Conservation (phyloP, 2,113 vertebrate species). For the Calonectris borealis region DNA sequence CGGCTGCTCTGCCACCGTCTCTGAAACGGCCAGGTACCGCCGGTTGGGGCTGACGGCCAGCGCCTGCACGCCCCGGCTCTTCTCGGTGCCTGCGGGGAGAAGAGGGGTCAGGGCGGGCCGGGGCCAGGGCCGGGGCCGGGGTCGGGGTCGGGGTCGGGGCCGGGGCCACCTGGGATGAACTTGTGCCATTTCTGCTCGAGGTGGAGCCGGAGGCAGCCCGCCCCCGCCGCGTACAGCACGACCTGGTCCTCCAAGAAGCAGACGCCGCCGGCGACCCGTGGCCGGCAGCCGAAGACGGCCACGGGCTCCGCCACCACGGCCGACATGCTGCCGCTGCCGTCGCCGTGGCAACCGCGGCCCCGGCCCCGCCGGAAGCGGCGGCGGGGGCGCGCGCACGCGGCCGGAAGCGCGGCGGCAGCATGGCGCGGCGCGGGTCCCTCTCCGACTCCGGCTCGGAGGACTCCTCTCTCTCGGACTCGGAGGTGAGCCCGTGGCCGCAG, state of each 20-base stretch:
- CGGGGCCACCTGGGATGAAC: conserved; percentile 84
- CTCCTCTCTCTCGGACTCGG: too few species aligned
- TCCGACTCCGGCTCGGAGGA: too few species aligned
- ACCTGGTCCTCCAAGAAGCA: conserved; percentile 87
- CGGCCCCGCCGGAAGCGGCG: too few species aligned
- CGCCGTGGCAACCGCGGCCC: too few species aligned
- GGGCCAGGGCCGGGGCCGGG: fast-evolving
- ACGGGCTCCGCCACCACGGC: conserved; percentile 72
- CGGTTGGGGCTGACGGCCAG: conserved; percentile 85
- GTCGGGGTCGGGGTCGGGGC: fast-evolving
- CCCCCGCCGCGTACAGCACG: conserved; percentile 85
- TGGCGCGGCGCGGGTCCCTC: too few species aligned
- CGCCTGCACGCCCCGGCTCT: conserved; percentile 80
- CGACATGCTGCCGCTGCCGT: not conserved
- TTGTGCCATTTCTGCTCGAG: conserved; percentile 82
- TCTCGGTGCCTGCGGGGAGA: conserved; percentile 65
- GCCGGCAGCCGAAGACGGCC: conserved; percentile 82
- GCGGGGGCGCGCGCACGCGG: too few species aligned
- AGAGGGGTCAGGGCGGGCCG: not conserved
- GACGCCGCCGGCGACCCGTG: conserved; percentile 82
- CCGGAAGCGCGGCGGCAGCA: too few species aligned
- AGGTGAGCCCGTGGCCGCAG: too few species aligned
- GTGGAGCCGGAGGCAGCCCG: conserved; percentile 86
- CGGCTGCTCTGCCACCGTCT: conserved; percentile 76
- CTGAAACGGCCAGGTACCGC: conserved; percentile 87